These are phyloP conservation scores for Tachina fera DNA, from an alignment of 2,888 invertebrate genomes.

Conservation along the genomic window DNA sequence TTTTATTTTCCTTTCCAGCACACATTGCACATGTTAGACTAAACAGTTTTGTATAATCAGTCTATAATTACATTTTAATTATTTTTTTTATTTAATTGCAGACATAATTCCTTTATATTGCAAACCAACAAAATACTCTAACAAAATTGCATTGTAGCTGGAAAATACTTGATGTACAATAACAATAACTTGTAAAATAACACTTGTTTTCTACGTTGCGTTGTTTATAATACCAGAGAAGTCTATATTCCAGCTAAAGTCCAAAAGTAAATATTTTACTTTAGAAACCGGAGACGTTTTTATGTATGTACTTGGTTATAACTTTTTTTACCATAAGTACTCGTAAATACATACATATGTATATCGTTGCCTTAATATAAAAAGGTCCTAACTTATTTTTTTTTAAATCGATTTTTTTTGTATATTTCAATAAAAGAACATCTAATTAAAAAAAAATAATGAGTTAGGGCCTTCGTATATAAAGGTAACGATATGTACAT, in stretches of 20 bases:
- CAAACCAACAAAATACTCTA: neutral
- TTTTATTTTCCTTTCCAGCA: constrained; percentile 7
- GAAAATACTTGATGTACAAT: neutral
- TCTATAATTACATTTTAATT: constrained; percentile 41
- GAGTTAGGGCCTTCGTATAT: neutral
- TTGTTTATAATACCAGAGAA: neutral
- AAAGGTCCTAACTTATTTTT: too few relatives aligned
- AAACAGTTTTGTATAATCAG: constrained; percentile 16
- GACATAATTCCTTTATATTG: constrained; percentile 18
- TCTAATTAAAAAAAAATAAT: too few relatives aligned
- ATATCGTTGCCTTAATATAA: too few relatives aligned
- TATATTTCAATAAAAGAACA: too few relatives aligned
- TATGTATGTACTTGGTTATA: neutral
- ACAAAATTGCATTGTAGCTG: constrained; percentile 20
- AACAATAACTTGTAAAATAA: constrained; percentile 48
- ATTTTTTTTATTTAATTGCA: constrained; percentile 31
- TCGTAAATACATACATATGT: too few relatives aligned
- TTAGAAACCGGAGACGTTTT: constrained; percentile 42
- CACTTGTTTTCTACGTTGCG: constrained; percentile 35
- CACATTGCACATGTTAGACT: neutral
- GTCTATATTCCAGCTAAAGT: too few relatives aligned
- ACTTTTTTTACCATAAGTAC: too few relatives aligned
- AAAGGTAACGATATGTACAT: too few relatives aligned
- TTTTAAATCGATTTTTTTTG: too few relatives aligned
- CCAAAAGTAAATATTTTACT: neutral